A percentile compares a stretch with the other conserved stretches of the same genome.
These are phyloP conservation scores for Platerodrilus igneus DNA, from an alignment of 2,888 invertebrate species.

Conservation along the genomic window DNA sequence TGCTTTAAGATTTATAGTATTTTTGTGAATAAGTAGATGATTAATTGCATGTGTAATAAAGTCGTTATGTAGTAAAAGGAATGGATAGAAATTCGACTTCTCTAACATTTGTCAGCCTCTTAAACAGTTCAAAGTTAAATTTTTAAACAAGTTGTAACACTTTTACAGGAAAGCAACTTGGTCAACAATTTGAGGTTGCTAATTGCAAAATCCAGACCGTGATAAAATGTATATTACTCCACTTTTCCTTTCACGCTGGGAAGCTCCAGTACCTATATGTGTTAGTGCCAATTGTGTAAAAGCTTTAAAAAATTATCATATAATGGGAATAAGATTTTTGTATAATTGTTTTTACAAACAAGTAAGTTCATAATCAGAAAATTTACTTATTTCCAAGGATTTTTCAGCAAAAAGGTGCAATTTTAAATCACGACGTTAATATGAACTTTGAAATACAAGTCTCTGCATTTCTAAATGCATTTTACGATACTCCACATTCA, in stretches of 20 bases:
- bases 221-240: too few species aligned
- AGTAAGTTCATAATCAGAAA: slow-evolving; percentile 24
- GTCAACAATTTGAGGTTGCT: too few species aligned
- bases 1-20: too few species aligned
- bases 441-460: slow-evolving; percentile 37
- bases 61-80: too few species aligned
- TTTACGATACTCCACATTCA: slow-evolving; percentile 20
- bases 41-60: too few species aligned
- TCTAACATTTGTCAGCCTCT: too few species aligned
- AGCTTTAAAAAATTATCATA: slow-evolving; percentile 32
- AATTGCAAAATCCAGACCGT: too few species aligned
- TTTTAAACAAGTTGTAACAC: too few species aligned
- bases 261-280: slow-evolving; percentile 22
- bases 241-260: slow-evolving; percentile 26
- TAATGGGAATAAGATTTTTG: slow-evolving; percentile 35
- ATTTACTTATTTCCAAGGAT: slow-evolving; percentile 7
- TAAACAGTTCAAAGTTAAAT: too few species aligned
- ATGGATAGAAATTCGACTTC: too few species aligned
- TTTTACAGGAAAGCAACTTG: too few species aligned
- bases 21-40: too few species aligned
- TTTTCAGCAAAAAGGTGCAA: slow-evolving; percentile 38
- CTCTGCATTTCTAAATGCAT: slow-evolving; percentile 34
- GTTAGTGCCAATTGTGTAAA: slow-evolving; percentile 26
- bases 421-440: slow-evolving; percentile 39
- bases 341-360: slow-evolving; percentile 34